Conservation (phyloP, 2,797 vertebrate genomes). For the Crenichthys baileyi region DNA sequence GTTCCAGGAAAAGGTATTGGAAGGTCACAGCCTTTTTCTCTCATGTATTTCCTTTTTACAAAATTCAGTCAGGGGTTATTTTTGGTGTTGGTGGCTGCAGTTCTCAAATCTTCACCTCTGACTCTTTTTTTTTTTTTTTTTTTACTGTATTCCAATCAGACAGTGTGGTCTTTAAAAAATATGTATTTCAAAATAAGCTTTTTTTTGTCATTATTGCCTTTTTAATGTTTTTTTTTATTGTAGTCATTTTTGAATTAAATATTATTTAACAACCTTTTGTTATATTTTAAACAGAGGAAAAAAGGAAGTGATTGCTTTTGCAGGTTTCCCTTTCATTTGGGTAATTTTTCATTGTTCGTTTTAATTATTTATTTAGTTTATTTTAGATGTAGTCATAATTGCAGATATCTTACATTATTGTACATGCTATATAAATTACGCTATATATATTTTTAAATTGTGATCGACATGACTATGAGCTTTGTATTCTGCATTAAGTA, state of each 20-base stretch:
- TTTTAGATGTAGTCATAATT: background rate
- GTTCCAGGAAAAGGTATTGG: slow-evolving; percentile 50
- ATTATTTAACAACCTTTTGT: background rate
- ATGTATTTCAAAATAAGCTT: background rate
- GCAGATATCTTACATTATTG: background rate
- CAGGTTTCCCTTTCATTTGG: background rate
- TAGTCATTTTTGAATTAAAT: background rate
- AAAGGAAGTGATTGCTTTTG: background rate
- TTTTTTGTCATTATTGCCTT: background rate
- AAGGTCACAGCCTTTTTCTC: slow-evolving; percentile 55
- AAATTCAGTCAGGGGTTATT: slow-evolving; percentile 41
- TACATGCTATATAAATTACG: background rate
- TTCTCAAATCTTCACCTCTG: slow-evolving; percentile 41
- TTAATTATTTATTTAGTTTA: background rate
- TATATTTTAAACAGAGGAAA: background rate
- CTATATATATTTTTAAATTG: background rate
- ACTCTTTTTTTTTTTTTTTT: slow-evolving; percentile 11
- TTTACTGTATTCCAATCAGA: slow-evolving; percentile 28
- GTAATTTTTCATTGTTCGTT: too few relatives aligned
- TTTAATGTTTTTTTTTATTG: background rate
- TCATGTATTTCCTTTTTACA: slow-evolving; percentile 46
- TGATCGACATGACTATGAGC: slow-evolving; percentile 11
- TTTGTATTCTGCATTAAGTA: slow-evolving; percentile 15
- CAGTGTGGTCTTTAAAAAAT: slow-evolving; percentile 7
- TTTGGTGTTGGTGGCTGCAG: slow-evolving; percentile 51